Conservation (phyloP, 2,797 vertebrate species). For the Microhierax caerulescens region DNA sequence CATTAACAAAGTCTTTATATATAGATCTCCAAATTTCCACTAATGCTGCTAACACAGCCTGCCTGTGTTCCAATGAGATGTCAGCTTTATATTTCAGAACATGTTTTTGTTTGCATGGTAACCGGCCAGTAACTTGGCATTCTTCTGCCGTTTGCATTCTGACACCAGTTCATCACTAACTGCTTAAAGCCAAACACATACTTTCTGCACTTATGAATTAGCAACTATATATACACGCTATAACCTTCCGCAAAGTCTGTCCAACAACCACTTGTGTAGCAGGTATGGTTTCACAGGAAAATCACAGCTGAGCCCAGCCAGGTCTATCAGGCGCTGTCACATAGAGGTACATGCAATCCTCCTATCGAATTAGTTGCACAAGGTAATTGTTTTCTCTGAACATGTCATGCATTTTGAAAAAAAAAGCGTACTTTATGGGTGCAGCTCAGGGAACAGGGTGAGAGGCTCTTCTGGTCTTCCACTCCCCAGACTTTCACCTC, state of each 20-base stretch:
- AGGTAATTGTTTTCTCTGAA: neutral
- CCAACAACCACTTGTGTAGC: neutral
- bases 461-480: neutral
- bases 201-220: neutral
- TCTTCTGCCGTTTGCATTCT: neutral
- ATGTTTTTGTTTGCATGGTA: conserved; percentile 63
- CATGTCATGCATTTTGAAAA: neutral
- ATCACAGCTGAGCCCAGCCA: neutral
- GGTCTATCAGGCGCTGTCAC: neutral
- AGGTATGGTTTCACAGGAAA: neutral
- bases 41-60: neutral
- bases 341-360: neutral
- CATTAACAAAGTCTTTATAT: neutral
- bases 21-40: conserved; percentile 2
- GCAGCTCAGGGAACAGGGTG: neutral
- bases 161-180: neutral
- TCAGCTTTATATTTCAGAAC: conserved; percentile 45
- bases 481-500: neutral
- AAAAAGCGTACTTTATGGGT: neutral
- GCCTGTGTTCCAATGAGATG: neutral
- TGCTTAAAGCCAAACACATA: neutral
- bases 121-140: conserved; percentile 49
- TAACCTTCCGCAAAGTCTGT: neutral
- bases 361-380: neutral
- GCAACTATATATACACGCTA: neutral